Base-by-base conservation (phyloP, 2,888 invertebrate genomes). In the Scaptomyza flava region DNA sequence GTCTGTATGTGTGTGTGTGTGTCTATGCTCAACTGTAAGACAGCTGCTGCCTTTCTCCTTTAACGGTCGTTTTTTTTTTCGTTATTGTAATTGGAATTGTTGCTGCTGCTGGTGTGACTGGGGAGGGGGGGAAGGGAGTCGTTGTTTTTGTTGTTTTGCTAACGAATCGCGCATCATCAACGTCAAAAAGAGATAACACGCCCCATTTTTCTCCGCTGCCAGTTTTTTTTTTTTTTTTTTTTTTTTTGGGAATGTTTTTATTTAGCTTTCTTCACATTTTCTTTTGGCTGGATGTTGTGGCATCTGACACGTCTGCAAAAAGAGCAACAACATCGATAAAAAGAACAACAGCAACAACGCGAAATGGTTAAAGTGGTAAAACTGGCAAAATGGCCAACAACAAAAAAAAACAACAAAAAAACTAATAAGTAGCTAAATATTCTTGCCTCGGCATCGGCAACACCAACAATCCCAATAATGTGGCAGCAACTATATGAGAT, bases 171-270 rank as follows among this genome's bases (percentile, higher is more conserved):
- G 68, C 69, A 80, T 72, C 80, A 77, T 82, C 83, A 86, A 77
- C 69, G 86, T 80, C 86, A 80, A 66, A 68, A 60, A 86, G 23
- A 23, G 86, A 80, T 86, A 86, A 80, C 83, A 82, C 81, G 81
- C 80, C 77, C 77, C 77, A 72, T 83, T 80, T 80, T 86, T 86
- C 86, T 83, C 62, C 67, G 77, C 67, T 66, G 70, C 46, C 74
- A 60, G 42, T 54, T 63, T 57, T 57, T 41, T 47, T 20, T 8
- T 17, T 30, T 30, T 14, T 47, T 27, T 57, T 41, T 47, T 20
- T 8, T 17, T 30, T 30, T 14, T 47, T 27, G n/a, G n/a, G n/a
- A 9, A 7, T 62, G 33, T 17, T 63, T 42, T 50, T 45, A 41
- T 54, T 65, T 31, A 11, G 41, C 31, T 46, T 43, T 9, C 41